These are phyloP conservation scores for Caiman crocodilus DNA, from an alignment of 2,797 vertebrate species.

Conservation along the genomic window DNA sequence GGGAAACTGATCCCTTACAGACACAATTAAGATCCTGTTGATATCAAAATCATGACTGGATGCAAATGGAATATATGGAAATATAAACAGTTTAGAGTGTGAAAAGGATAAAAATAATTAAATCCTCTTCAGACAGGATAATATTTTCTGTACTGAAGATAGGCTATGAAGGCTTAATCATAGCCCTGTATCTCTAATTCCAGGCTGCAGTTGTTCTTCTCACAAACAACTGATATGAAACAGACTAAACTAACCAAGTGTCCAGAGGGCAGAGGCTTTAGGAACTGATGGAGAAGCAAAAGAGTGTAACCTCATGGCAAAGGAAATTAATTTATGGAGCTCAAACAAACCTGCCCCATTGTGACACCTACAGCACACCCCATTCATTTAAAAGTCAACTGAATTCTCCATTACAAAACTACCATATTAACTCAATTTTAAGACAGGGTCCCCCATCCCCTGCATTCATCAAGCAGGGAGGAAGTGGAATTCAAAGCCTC, in stretches of 20 bases:
- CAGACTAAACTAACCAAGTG: background rate
- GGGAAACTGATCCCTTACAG: background rate
- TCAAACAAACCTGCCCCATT: background rate
- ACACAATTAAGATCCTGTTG: background rate
- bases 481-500: too few relatives aligned
- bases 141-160: background rate
- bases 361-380: too few relatives aligned
- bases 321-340: background rate
- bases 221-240: background rate
- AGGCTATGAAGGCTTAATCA: background rate
- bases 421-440: too few relatives aligned
- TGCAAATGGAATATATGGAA: background rate
- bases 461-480: too few relatives aligned
- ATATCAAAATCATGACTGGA: background rate
- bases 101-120: background rate
- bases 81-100: background rate
- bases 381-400: too few relatives aligned
- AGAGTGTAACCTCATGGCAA: background rate
- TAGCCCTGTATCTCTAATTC: background rate
- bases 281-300: background rate
- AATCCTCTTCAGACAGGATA: background rate
- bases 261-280: background rate
- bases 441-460: too few relatives aligned
- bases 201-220: background rate
- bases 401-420: too few relatives aligned